phyloP scores from a whole-genome alignment of 1,140 invertebrate species.

The Oscheius sp. region DNA sequence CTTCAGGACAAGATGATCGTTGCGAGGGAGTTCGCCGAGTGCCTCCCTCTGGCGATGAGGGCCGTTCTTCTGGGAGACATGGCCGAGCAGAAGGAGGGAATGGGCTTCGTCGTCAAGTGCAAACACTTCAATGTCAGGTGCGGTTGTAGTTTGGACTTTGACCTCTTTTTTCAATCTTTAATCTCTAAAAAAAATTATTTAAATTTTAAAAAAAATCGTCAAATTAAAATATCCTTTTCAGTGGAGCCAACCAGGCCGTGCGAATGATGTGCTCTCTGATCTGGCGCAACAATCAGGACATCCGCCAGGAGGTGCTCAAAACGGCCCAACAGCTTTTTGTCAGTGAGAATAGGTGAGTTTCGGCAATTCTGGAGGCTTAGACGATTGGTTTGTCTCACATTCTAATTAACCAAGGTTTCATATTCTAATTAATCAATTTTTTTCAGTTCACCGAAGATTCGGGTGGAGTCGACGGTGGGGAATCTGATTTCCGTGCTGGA shows the following conservation, averaged over 20 bases:
- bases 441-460: not conserved
- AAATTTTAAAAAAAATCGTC: not conserved
- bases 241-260: not conserved
- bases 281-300: not conserved
- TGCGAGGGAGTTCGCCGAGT: not conserved
- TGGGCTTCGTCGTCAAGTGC: not conserved
- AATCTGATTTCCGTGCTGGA: not conserved
- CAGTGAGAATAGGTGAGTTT: not conserved
- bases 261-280: not conserved
- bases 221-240: not conserved
- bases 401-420: too few relatives aligned
- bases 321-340: not conserved
- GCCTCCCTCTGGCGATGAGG: not conserved
- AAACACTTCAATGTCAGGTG: not conserved
- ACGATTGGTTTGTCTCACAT: too few relatives aligned
- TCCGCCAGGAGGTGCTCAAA: not conserved
- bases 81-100: not conserved
- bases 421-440: not conserved
- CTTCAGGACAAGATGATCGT: constrained; percentile 4
- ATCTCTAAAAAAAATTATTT: not conserved
- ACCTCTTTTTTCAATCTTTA: not conserved
- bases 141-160: too few relatives aligned
- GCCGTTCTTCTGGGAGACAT: not conserved
- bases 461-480: not conserved
- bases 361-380: too few relatives aligned